These are phyloP conservation scores for Camponotus floridanus DNA, from an alignment of 1,140 invertebrate species.

Conservation along the genomic window DNA sequence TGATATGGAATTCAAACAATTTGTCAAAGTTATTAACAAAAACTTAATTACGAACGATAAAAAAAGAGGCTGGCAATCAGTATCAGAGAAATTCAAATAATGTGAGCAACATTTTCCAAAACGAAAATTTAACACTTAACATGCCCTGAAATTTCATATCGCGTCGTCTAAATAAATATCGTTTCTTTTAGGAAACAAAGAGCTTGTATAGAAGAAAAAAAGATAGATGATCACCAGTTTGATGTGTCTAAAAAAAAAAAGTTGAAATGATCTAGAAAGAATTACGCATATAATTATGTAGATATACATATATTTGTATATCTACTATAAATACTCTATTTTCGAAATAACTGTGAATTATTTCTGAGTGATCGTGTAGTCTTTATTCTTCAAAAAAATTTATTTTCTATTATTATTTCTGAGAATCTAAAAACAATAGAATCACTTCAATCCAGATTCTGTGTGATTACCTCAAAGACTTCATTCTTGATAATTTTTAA, in stretches of 20 bases:
- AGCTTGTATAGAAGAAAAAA: conserved; percentile 14
- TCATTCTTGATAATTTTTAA: no score
- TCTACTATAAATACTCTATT: no score
- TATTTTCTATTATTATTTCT: no score
- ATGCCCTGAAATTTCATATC: conserved; percentile 1
- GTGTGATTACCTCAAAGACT: no score
- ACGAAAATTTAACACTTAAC: conserved; percentile 74
- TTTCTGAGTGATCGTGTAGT: no score
- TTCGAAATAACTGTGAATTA: no score
- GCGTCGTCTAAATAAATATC: conserved; percentile 19
- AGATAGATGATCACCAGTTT: neutral
- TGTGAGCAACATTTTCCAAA: conserved; percentile 83
- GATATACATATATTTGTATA: no score
- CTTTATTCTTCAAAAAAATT: no score
- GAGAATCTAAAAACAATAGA: no score
- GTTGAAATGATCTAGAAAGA: neutral
- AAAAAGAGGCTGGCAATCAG: neutral
- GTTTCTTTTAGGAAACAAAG: neutral
- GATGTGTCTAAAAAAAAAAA: conserved; percentile 52
- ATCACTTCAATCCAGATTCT: no score
- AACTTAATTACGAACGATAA: neutral
- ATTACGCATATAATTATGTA: no score
- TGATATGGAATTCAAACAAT: neutral
- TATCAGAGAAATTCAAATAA: conserved; percentile 74
- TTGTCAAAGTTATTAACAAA: neutral